Base-by-base conservation (phyloP, 2,888 invertebrate species). In the Deroplatys truncata region DNA sequence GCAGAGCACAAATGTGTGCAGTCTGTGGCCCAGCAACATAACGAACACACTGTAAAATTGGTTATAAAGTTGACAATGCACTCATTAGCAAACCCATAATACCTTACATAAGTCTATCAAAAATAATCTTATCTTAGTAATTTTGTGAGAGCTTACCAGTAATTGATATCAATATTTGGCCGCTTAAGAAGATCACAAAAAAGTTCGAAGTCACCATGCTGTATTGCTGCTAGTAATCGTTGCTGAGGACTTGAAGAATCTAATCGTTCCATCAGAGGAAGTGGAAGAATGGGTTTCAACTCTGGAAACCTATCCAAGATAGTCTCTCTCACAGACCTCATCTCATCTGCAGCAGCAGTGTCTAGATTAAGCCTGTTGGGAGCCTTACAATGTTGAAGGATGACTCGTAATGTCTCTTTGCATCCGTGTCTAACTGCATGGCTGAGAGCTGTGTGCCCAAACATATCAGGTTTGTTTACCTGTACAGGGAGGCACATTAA, bases 391-490 rank as follows among this genome's bases (percentile, higher is more conserved):
- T 87, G 83, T 35, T 87, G 87, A 7, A 87, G n/a, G n/a, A 87
- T 87, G 31, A 43, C 83, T 82, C 83, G 20, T 29, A 87, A 3
- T 28, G 83, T 87, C 29, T 72, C 83, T 87, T 83, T 87, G n/a
- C 43, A 35, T 29, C 87, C 83, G 35, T 82, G 35, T n/a, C 82
- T 87, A 16, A 87, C 87, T 8, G 87, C 87, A 35, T 87, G 87
- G 31, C 87, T 83, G 7, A 87, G 35, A 43, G 87, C 87, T 43
- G 87, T 87, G 31, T 87, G 87, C 15, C 87, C 87, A 83, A 82
- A 87, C 87, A 87, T 87, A n/a, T 87, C 83, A 43, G 87, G 87
- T 35, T 87, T 87, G 43, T 83, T 87, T 5, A 87, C 87, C 56
- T 72, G 56, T 4, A 72, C 0, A 20, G 20, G 43, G 1, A 43